These are phyloP conservation scores for Actinia tenebrosa DNA, from an alignment of 64 coral and sea anemone species.

Conservation along the genomic window DNA sequence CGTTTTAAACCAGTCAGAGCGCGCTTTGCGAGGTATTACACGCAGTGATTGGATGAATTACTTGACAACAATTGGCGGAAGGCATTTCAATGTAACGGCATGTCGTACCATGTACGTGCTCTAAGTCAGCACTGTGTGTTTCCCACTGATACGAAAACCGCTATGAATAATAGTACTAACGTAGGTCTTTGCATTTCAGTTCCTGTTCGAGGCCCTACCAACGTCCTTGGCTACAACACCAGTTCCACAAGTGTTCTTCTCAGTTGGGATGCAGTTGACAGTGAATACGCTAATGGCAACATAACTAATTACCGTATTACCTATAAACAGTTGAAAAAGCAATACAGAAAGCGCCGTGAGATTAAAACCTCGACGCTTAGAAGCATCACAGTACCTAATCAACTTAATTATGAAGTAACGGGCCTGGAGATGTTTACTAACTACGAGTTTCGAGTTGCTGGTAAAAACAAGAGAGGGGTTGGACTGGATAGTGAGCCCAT, in stretches of 20 bases:
- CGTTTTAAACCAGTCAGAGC: no score
- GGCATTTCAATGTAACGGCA: no score
- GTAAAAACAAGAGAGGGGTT: constrained; percentile 60
- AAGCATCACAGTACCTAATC: not conserved
- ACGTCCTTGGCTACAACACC: constrained; percentile 32
- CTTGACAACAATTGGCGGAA: no score
- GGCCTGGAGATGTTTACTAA: constrained; percentile 57
- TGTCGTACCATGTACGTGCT: no score
- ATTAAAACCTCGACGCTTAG: not conserved
- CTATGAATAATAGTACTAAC: not conserved
- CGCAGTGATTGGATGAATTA: no score
- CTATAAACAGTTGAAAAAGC: constrained; percentile 8
- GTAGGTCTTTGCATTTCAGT: constrained; percentile 40
- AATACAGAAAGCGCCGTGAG: not conserved
- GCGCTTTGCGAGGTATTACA: no score
- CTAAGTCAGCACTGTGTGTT: no score
- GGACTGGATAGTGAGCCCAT: constrained; percentile 65
- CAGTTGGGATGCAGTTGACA: constrained; percentile 45
- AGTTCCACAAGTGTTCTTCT: constrained; percentile 52
- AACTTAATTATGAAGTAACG: constrained; percentile 14
- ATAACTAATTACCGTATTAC: constrained; percentile 52
- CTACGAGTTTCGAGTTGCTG: constrained; percentile 78
- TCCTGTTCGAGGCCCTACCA: constrained; percentile 34
- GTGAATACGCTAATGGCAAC: constrained; percentile 42
- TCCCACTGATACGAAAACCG: not conserved